These are phyloP conservation scores for Eupristina koningsbergeri DNA, from an alignment of 1,140 invertebrate species.

Conservation along the genomic window DNA sequence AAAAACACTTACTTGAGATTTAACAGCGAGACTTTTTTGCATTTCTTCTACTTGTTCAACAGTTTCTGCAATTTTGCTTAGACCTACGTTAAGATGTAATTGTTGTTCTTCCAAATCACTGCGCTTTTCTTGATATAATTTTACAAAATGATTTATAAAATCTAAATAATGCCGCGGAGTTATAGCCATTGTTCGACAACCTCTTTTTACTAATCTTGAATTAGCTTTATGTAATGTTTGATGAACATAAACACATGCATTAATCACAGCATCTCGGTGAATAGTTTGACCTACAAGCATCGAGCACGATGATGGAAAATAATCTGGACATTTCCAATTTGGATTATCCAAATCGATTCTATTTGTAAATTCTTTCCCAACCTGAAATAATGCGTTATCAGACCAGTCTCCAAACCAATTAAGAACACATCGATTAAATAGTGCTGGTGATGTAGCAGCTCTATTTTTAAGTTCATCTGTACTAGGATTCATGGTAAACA, in stretches of 20 bases:
- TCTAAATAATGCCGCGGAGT: constrained; percentile 99
- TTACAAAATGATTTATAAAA: constrained; percentile 99
- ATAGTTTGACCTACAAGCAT: constrained; percentile 82
- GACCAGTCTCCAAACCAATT: constrained; percentile 99
- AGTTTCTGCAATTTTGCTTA: constrained; percentile 99
- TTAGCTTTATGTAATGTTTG: constrained; percentile 97
- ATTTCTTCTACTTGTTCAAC: constrained; percentile 99
- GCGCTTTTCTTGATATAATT: constrained; percentile 97
- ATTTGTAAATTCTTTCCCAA: constrained; percentile 90
- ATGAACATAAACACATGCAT: constrained; percentile 98
- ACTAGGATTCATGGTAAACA: constrained; percentile 99
- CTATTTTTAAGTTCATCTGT: constrained; percentile 98
- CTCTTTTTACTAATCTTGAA: constrained; percentile 88
- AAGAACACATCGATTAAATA: constrained; percentile 99
- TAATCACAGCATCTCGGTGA: constrained; percentile 96
- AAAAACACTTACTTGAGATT: constrained; percentile 79
- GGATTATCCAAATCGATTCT: constrained; percentile 87
- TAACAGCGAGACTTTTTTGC: constrained; percentile 98
- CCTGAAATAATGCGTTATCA: constrained; percentile 95
- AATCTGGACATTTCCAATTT: constrained; percentile 88
- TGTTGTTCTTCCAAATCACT: constrained; percentile 99
- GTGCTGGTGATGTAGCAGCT: constrained; percentile 97
- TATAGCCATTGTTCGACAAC: constrained; percentile 95
- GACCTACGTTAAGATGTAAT: constrained; percentile 97
- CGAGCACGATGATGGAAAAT: constrained; percentile 90